Conservation (phyloP, 2,888 invertebrate species). For the Brenthis daphne region DNA sequence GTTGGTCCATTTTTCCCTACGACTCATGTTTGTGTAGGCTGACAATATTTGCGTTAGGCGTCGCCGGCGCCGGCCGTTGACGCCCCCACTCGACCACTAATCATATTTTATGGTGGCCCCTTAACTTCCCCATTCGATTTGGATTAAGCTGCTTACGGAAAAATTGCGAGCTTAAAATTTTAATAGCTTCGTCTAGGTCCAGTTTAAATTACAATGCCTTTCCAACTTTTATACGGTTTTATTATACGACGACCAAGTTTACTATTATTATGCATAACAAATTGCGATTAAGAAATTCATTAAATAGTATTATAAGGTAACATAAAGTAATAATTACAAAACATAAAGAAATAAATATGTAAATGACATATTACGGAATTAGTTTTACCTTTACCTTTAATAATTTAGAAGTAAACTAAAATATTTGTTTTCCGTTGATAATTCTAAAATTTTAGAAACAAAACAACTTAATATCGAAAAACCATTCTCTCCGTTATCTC, state of each 20-base stretch:
- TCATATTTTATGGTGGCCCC: constrained; percentile 75
- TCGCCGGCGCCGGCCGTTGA: constrained; percentile 52
- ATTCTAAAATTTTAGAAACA: neutral
- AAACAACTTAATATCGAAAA: neutral
- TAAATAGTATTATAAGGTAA: neutral
- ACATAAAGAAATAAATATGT: neutral
- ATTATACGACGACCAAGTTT: constrained; percentile 23
- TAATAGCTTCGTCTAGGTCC: constrained; percentile 41
- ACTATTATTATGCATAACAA: constrained; percentile 7
- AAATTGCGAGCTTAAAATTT: constrained; percentile 43
- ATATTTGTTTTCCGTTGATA: neutral
- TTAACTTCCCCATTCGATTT: constrained; percentile 62
- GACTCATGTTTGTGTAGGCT: constrained; percentile 62
- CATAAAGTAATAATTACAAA: neutral
- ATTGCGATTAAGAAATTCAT: constrained; percentile 14
- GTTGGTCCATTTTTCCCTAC: constrained; percentile 48
- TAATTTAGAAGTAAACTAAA: neutral
- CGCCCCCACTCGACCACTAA: constrained; percentile 67
- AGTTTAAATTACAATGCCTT: constrained; percentile 31
- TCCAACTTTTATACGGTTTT: constrained; percentile 32
- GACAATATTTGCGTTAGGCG: constrained; percentile 62
- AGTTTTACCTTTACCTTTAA: no score
- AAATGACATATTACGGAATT: no score
- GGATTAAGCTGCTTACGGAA: constrained; percentile 63
- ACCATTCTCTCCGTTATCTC: neutral